Evolutionary conservation across 2,888 invertebrate species (phyloP).

Genomic region (Eristalinus sepulchralis): DNA sequence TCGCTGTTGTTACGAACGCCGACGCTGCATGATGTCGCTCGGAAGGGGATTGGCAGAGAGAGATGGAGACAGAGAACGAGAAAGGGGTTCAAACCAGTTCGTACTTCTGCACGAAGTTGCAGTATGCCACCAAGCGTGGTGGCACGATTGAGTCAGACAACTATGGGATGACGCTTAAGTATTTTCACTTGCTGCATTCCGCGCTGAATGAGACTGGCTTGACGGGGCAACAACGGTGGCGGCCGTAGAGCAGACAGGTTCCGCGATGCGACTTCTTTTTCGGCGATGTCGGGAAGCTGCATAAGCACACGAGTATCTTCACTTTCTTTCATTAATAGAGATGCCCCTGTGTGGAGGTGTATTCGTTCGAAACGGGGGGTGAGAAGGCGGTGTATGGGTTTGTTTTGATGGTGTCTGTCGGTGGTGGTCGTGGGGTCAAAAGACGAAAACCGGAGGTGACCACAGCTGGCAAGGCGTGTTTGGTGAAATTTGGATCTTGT

Average conservation of each 20-base stretch:
- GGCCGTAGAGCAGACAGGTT: conserved; percentile 33
- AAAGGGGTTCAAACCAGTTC: conserved; percentile 50
- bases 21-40: conserved; percentile 23
- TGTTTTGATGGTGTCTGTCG: conserved; percentile 11
- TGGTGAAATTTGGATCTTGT: conserved; percentile 10
- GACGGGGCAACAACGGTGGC: neutral
- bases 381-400: neutral
- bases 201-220: conserved; percentile 19
- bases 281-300: conserved; percentile 24
- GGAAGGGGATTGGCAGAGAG: neutral
- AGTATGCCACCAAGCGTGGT: conserved; percentile 53
- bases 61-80: neutral
- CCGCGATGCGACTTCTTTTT: conserved; percentile 43
- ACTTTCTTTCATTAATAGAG: conserved; percentile 53
- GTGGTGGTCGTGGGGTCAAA: conserved; percentile 40
- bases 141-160: conserved; percentile 58
- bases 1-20: neutral
- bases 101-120: conserved; percentile 43
- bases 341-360: conserved; percentile 36
- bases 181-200: conserved; percentile 70
- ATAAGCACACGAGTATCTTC: conserved; percentile 29
- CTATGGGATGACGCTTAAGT: conserved; percentile 43
- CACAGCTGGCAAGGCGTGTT: neutral
- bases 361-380: neutral
- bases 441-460: conserved; percentile 41